phyloP scores from a whole-genome alignment of 2,113 vertebrate species.

The Callipepla squamata region DNA sequence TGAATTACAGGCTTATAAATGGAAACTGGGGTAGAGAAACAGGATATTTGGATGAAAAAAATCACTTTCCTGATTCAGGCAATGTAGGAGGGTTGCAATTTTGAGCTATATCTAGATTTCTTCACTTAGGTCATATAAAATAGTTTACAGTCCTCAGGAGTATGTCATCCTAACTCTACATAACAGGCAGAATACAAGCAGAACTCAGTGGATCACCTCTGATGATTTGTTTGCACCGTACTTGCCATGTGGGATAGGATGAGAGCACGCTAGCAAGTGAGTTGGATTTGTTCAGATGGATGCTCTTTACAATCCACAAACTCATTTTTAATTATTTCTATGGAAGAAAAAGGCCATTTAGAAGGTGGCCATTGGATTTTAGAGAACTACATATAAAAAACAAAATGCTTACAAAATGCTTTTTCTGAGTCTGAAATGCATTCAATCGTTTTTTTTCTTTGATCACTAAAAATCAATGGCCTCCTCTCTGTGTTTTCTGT shows the following conservation, averaged over 20 bases:
- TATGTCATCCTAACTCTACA: neutral
- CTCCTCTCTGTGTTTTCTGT: neutral
- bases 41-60: conserved; percentile 6
- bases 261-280: fast-evolving
- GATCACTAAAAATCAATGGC: conserved; percentile 46
- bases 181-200: neutral
- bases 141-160: neutral
- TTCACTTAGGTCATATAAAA: neutral
- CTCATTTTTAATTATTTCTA: neutral
- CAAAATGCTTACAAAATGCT: neutral
- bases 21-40: conserved; percentile 3
- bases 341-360: conserved; percentile 2
- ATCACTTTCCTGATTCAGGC: conserved; percentile 16
- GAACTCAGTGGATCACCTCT: neutral
- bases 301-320: neutral
- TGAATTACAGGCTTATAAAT: conserved; percentile 61
- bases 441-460: conserved; percentile 16
- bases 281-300: neutral
- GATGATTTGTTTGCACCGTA: neutral
- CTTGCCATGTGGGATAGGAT: neutral
- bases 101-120: neutral
- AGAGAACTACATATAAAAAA: conserved; percentile 9
- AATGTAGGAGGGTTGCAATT: conserved; percentile 30
- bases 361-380: neutral
- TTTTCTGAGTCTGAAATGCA: neutral